Base-by-base conservation (phyloP, 1,140 invertebrate genomes). In the Tenebrio molitor region DNA sequence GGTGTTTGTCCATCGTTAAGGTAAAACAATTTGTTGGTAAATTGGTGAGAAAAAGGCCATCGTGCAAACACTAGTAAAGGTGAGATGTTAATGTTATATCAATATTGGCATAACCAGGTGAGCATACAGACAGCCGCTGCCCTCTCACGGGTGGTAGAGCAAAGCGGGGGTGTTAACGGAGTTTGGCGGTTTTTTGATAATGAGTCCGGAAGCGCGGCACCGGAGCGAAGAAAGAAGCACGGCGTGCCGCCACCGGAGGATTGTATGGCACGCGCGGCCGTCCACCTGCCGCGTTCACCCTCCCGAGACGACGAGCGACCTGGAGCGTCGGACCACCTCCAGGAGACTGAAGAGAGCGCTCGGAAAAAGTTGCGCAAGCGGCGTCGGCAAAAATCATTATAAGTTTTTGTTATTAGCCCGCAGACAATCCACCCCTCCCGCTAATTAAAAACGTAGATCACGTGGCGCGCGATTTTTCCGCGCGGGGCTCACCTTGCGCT, bases 401-500 rank as follows among this genome's bases (percentile, higher is more conserved):
- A 79, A 80, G 72, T 80, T 80, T 80, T 80, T 75, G 74, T 77
- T 80, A 80, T 80, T 78, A 80, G 75, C 70, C 58, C 64, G 71
- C 74, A 74, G 74, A 77, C 72, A 73, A 77, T 68, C 70, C 72
- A 41, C 73, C 75, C 50, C 69, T 17, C 72, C 46, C 41, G 50
- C 72, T 79, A 79, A 79, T 79, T 79, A 79, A 79, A 79, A 79
- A 75, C 74, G 71, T 75, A 67, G 67, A 76, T 78, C 74, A 78
- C 76, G 74, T 78, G 74, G 50, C 50, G 74, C 74, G 72, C 67
- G 44, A 69, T 73, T 77, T 75, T 76, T 73, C 17, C 66, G 16
- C 41, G 66, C 64, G 36, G 36, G 4, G 16, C 17, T 90, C 87
- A 95, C 93, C 93, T 94, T 95, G 93, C 85, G 93, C 93, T 88